Conservation (phyloP, 2,888 invertebrate species). For the Gastrophysa polygoni region DNA sequence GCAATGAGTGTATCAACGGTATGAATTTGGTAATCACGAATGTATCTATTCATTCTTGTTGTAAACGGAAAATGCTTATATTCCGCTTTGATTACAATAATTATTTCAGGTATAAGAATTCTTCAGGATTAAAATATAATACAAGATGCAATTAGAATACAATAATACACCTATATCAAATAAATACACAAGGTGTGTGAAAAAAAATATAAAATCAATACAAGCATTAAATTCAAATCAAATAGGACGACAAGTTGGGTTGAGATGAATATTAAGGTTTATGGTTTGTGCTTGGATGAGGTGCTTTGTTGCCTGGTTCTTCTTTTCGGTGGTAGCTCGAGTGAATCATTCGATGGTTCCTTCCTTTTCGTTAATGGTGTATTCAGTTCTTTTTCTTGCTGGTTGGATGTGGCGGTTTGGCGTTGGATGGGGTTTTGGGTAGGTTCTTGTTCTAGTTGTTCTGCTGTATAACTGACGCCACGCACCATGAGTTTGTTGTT, state of each 20-base stretch:
- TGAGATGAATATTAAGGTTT: neutral
- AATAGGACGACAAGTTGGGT: neutral
- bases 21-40: neutral
- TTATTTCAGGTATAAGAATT: neutral
- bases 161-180: slow-evolving; percentile 30
- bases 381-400: neutral
- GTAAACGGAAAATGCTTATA: neutral
- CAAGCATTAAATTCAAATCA: neutral
- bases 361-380: neutral
- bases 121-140: neutral
- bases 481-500: neutral
- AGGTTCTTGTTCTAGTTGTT: neutral
- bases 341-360: neutral
- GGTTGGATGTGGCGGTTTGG: neutral
- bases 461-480: neutral
- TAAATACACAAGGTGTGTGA: neutral
- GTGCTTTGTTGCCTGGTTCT: neutral
- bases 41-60: neutral
- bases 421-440: neutral
- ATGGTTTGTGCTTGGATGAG: neutral
- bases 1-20: neutral
- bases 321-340: slow-evolving; percentile 1
- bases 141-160: too few species aligned
- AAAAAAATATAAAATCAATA: neutral
- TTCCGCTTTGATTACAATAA: neutral